Evolutionary conservation across 2,113 vertebrate genomes (phyloP).

Genomic region (Dasyurus viverrinus): DNA sequence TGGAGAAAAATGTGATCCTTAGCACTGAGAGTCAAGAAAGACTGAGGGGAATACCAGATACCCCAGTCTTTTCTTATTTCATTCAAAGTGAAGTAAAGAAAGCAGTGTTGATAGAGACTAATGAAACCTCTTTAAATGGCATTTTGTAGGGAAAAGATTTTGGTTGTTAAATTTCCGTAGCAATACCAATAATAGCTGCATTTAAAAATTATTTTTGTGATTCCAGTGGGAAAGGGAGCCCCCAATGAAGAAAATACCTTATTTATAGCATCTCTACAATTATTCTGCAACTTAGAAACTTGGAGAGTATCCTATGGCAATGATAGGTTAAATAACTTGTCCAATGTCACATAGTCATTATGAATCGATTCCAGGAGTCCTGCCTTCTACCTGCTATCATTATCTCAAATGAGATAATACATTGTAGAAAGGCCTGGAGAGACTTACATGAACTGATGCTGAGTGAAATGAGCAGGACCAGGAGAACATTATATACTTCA

Average conservation of each 20-base stretch:
- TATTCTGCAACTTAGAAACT: background rate
- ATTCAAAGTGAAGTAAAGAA: background rate
- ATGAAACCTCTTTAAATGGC: background rate
- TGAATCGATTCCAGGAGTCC: background rate
- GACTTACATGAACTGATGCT: no score
- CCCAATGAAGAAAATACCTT: background rate
- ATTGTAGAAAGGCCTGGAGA: no score
- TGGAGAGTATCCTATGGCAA: background rate
- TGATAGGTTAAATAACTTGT: background rate
- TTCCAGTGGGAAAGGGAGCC: background rate
- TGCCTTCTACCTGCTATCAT: background rate
- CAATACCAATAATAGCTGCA: background rate
- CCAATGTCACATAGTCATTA: background rate
- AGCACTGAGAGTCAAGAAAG: background rate
- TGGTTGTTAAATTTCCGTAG: background rate
- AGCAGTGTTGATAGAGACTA: background rate
- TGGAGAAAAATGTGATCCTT: background rate
- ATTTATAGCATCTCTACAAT: background rate
- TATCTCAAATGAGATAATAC: background rate
- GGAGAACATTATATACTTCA: no score
- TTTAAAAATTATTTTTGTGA: background rate
- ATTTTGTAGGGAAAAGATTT: background rate
- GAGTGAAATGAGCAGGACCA: no score
- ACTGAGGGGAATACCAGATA: background rate
- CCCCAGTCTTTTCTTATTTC: background rate